Base-by-base conservation (phyloP, 2,888 invertebrate species). In the Embidobia sp. region DNA sequence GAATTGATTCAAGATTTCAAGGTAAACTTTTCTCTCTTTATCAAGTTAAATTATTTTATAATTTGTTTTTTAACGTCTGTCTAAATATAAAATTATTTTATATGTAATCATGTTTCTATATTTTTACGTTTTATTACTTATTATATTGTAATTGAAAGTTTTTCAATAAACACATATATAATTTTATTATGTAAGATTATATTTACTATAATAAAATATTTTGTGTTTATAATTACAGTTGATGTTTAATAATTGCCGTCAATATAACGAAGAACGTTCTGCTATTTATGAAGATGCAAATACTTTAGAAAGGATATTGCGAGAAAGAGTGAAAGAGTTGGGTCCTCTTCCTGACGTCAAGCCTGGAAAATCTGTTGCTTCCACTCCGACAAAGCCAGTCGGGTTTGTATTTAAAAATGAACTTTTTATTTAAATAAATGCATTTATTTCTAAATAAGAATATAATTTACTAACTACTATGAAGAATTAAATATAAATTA, bases 191-290 rank as follows among this genome's bases (percentile, higher is more conserved):
- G n/a, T n/a, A n/a, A n/a, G n/a, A n/a, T n/a, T n/a, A n/a, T n/a
- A n/a, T n/a, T n/a, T n/a, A n/a, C n/a, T n/a, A n/a, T n/a, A n/a
- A n/a, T n/a, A n/a, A n/a, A n/a, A n/a, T n/a, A n/a, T n/a, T n/a
- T n/a, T n/a, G n/a, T n/a, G n/a, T n/a, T n/a, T n/a, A n/a, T n/a
- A n/a, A n/a, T 94, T 94, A 84, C 92, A 95, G 80, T 91, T 98
- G n/a, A 98, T 99, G 98, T 99, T 99, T 90, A 93, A 94, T 67
- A 99, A 99, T 90, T 99, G 99, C 85, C 95, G 98, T 0, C 96
- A 96, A 81, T 99, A 97, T 90, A 99, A 99, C 88, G 98, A 99
- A 90, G 96, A 98, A 89, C 95, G 96, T 6, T 99, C 98, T 0
- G 94, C 95, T 87, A 98, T 99, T 80, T 98, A 97, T 85, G 96